Conservation (phyloP, 1,140 invertebrate species). For the Bombus breviceps region DNA sequence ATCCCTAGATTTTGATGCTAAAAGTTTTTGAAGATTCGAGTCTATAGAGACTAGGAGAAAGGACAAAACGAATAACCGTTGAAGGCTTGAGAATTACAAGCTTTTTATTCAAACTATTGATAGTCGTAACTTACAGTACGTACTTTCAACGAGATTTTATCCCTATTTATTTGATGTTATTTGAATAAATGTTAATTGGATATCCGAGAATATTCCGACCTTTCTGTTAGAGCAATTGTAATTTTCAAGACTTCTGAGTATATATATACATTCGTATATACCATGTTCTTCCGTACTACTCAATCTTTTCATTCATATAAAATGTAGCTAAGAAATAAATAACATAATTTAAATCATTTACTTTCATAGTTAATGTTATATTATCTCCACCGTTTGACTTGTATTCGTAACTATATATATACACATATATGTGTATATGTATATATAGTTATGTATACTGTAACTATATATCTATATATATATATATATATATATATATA, state of each 20-base stretch:
- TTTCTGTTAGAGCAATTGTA: slow-evolving; percentile 55
- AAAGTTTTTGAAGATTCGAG: slow-evolving; percentile 37
- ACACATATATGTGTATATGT: slow-evolving; percentile 43
- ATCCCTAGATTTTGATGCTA: slow-evolving; percentile 14
- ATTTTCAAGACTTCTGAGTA: slow-evolving; percentile 66
- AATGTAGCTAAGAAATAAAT: slow-evolving; percentile 77
- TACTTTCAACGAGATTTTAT: slow-evolving; percentile 72
- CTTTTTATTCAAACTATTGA: slow-evolving; percentile 74
- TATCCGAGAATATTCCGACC: slow-evolving; percentile 26
- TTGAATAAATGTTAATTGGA: slow-evolving; percentile 21
- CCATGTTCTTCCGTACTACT: slow-evolving; percentile 45
- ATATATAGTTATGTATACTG: slow-evolving; percentile 50
- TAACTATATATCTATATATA: slow-evolving; percentile 50
- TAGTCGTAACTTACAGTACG: slow-evolving; percentile 71
- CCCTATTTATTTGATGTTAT: slow-evolving; percentile 39
- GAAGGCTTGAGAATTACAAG: slow-evolving; percentile 75
- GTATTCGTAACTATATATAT: slow-evolving; percentile 29
- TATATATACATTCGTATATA: slow-evolving; percentile 28
- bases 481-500: slow-evolving; percentile 62
- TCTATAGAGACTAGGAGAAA: slow-evolving; percentile 49
- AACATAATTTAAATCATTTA: slow-evolving; percentile 77
- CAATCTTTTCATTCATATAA: slow-evolving; percentile 63
- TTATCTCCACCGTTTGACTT: slow-evolving; percentile 38
- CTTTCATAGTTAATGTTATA: slow-evolving; percentile 68
- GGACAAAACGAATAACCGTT: slow-evolving; percentile 54